These are phyloP conservation scores for Oophaga sylvatica DNA, from an alignment of 2,797 vertebrate genomes.

Conservation along the genomic window DNA sequence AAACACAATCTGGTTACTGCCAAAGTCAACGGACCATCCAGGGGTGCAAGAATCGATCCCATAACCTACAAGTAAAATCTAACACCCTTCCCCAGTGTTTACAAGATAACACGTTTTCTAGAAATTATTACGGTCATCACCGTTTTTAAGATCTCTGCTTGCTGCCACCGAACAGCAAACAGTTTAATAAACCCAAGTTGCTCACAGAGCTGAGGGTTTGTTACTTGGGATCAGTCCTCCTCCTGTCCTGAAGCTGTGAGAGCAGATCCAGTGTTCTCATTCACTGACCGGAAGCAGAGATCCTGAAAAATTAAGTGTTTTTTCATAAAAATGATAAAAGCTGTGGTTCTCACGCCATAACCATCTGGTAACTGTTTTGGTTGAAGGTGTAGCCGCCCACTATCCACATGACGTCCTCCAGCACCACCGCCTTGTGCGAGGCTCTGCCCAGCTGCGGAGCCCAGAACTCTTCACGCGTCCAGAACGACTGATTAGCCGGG, in stretches of 20 bases:
- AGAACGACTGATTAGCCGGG: slow-evolving; percentile 90
- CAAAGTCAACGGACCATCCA: background rate
- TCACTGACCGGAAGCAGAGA: background rate
- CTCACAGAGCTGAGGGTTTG: background rate
- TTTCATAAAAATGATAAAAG: background rate
- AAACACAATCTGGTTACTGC: slow-evolving; percentile 52
- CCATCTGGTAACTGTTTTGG: slow-evolving; percentile 89
- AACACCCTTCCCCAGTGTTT: no score
- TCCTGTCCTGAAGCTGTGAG: no score
- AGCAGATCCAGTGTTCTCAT: no score
- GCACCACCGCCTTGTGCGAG: slow-evolving; percentile 90
- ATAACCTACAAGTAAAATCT: no score
- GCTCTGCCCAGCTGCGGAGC: slow-evolving; percentile 82
- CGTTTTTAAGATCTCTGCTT: background rate
- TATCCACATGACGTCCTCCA: slow-evolving; percentile 90
- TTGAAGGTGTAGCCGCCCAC: slow-evolving; percentile 97
- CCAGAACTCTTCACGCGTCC: slow-evolving; percentile 82
- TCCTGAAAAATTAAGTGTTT: background rate
- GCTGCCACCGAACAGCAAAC: background rate
- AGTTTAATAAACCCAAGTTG: background rate
- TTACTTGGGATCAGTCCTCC: background rate
- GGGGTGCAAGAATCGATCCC: no score
- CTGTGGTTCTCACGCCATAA: slow-evolving; percentile 87
- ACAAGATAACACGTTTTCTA: no score
- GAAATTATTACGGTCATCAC: background rate